Evolutionary conservation across 2,888 invertebrate genomes (phyloP).

Genomic region (Synanthedon formicaeformis): DNA sequence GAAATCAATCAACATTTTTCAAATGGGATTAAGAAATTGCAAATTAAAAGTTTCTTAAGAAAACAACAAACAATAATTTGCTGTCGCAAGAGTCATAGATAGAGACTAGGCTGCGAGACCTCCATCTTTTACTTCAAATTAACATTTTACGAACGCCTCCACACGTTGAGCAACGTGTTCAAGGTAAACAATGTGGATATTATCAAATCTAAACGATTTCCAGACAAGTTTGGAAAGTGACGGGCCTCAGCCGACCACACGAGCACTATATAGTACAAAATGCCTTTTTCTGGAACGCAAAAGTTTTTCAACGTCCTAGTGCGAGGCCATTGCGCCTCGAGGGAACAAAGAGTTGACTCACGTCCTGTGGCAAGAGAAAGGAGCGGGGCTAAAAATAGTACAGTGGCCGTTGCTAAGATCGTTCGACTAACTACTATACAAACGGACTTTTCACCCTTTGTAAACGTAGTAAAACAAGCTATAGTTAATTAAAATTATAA

Average conservation of each 20-base stretch:
- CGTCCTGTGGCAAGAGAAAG: conserved; percentile 52
- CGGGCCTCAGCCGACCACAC: conserved; percentile 21
- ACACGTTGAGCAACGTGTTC: conserved; percentile 48
- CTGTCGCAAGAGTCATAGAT: conserved; percentile 25
- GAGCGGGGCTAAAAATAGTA: conserved; percentile 54
- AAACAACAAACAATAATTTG: not conserved
- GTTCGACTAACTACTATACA: not conserved
- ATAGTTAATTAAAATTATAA: too few species aligned
- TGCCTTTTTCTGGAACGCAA: too few species aligned
- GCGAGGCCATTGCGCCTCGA: conserved; percentile 33
- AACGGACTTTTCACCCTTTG: not conserved
- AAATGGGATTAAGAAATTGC: too few species aligned
- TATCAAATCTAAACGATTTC: conserved; percentile 50
- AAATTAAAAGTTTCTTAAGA: too few species aligned
- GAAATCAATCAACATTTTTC: too few species aligned
- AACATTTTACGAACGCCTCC: conserved; percentile 33
- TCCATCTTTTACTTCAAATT: conserved; percentile 35
- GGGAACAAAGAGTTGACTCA: conserved; percentile 63
- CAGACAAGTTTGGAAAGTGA: conserved; percentile 42
- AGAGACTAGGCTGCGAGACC: conserved; percentile 23
- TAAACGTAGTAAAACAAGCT: too few species aligned
- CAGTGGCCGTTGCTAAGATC: conserved; percentile 34
- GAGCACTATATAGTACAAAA: too few species aligned
- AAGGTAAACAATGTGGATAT: conserved; percentile 49
- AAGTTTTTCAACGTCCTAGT: conserved; percentile 15